Evolutionary conservation across 2,888 invertebrate species (phyloP), one percentile per base, ranked within the genome.

Genomic region (Biston betularia): DNA sequence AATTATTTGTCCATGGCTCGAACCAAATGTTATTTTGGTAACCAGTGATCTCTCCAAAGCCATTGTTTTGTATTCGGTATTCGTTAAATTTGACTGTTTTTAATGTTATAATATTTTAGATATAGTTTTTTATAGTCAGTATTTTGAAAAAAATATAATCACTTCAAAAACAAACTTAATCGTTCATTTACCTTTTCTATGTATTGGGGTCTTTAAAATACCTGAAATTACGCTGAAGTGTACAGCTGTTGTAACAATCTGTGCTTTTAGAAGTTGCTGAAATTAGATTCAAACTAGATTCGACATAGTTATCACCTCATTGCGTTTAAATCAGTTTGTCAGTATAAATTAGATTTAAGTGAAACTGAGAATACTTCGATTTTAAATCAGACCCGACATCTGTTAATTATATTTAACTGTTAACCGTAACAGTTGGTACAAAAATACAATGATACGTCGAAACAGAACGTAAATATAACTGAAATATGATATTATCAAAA

Each of bases 61-160:
- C 83, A 81, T 79, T 48, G 46, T 58, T 79, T 77, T 71, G 72
- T 75, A 74, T 70, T 74, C 59, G 73, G 72, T 77, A 69, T 67
- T 80, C 73, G 72, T 79, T 78, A 68, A 65, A 78, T 73, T 76
- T 75, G 69, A 75, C 74, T 83, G 81, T 86, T 82, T 81, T 85
- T 84, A 82, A 82, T 85, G 55, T 86, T 85, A 86, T 86, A 80
- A 49, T 48, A 68, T 62, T 71, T 67, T 79, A 77, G 73, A 71
- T 73, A 65, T 71, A 77, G 70, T 44, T 70, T 61, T 70, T 61
- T 73, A 68, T 72, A 78, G 75, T 71, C 79, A 76, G 74, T 80
- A 79, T 81, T 79, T 60, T 70, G 55, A 33, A 46, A 15, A 24
- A 34, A 34, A 34, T 34, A 1, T 50, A 34, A 12, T 7, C 14